Base-by-base conservation (phyloP, 2,888 invertebrate genomes). In the Synanthedon vespiformis region DNA sequence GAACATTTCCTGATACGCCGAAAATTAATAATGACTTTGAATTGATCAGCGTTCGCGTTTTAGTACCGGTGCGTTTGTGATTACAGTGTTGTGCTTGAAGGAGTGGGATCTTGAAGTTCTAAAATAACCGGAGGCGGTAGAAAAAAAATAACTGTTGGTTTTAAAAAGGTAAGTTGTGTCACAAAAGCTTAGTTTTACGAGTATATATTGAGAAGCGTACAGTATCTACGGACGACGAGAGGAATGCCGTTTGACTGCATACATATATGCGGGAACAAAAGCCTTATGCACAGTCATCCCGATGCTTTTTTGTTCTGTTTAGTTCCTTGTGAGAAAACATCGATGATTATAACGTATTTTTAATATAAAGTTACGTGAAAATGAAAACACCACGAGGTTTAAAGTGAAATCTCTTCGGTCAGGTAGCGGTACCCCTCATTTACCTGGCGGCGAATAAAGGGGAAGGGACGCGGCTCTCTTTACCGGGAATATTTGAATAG, bases 181-280 rank as follows among this genome's bases (percentile, higher is more conserved):
- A 82, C 77, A 80, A 80, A 84, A 84, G 79, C 77, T 82, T 77
- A 67, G 77, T 69, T 56, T 56, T 56, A 56, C 61, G 64, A 70
- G 71, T 70, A 77, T 71, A 34, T 34, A 80, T 81, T 75, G 77
- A 78, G 77, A 78, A 76, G 77, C 80, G 85, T 77, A 80, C 77
- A 77, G 81, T 76, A 34, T 77, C 81, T 80, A 82, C 83, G 80
- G 81, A 78, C 79, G 77, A 77, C 73, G 78, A 70, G 72, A 77
- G 86, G 86, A 87, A 87, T 87, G 86, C 77, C 73, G 87, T 80
- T 80, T 79, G 87, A 86, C 86, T 80, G 84, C 85, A 80, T 84
- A 80, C 79, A 81, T 67, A 64, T 67, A 74, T 83, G 77, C 81
- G 81, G 81, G 83, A 87, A 86, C 84, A 86, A 87, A 84, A 87